A percentile compares a stretch with the other conserved stretches of the same genome.
Evolutionary conservation across 2,888 invertebrate genomes (phyloP).

Genomic region (Zhengitettix transpicula): DNA sequence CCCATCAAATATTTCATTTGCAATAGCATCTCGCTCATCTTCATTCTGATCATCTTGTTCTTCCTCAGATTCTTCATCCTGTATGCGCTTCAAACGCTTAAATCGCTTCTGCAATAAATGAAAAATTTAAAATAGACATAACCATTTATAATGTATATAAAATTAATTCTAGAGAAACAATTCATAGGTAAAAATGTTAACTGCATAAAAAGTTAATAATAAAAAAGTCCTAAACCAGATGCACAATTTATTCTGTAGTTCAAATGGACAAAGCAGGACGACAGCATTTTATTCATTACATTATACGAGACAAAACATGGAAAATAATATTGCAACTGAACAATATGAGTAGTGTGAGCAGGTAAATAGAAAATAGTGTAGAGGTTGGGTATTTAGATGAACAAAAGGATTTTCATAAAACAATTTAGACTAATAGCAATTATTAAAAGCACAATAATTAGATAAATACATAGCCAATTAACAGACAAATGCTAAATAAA

Average conservation of each 20-base stretch:
- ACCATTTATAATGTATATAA: background rate
- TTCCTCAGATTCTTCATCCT: constrained; percentile 83
- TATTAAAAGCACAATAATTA: too few species aligned
- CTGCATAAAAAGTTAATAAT: background rate
- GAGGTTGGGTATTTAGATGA: too few species aligned
- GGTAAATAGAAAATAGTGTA: too few species aligned
- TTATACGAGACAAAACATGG: too few species aligned
- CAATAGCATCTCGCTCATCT: constrained; percentile 72
- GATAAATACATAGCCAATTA: too few species aligned
- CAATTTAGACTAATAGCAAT: too few species aligned
- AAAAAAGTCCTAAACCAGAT: background rate
- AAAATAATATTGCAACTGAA: too few species aligned
- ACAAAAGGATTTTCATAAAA: too few species aligned
- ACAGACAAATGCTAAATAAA: too few species aligned
- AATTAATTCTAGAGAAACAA: background rate
- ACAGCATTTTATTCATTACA: too few species aligned
- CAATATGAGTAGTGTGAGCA: too few species aligned
- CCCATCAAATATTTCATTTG: constrained; percentile 69
- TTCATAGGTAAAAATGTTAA: background rate
- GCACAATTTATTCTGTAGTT: background rate
- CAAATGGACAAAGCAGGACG: background rate
- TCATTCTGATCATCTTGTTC: constrained; percentile 65
- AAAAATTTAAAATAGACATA: too few species aligned
- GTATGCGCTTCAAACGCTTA: constrained; percentile 64
- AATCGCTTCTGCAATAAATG: constrained; percentile 54